Evolutionary conservation across 2,797 vertebrate genomes (phyloP).

Genomic region (Xerus rutilus): DNA sequence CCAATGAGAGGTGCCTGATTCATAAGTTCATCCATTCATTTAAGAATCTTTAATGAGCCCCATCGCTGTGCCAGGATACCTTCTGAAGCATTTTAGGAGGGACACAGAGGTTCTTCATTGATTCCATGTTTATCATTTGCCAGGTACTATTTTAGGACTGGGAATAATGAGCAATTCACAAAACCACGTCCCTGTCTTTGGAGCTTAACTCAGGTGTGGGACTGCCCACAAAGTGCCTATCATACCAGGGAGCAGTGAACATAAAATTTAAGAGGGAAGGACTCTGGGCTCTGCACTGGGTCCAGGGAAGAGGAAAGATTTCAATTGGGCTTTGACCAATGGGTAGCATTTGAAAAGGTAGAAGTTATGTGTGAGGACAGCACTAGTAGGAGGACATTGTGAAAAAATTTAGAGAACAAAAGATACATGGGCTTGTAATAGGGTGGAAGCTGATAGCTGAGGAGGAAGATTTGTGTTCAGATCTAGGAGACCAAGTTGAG

Average conservation of each 20-base stretch:
- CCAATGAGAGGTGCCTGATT: neutral
- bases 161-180: neutral
- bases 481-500: neutral
- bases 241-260: accelerated
- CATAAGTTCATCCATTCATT: neutral
- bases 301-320: neutral
- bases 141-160: neutral
- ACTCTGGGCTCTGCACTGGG: accelerated
- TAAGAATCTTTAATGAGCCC: neutral
- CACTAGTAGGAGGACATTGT: too few relatives aligned
- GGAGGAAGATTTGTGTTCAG: neutral
- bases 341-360: neutral
- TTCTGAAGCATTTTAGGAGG: neutral
- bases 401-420: neutral
- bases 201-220: neutral
- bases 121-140: neutral
- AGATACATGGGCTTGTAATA: neutral
- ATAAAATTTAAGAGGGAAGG: neutral
- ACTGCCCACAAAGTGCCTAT: neutral
- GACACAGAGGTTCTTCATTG: neutral
- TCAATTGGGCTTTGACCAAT: neutral
- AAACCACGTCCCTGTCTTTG: neutral
- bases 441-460: neutral
- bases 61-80: neutral
- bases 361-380: neutral